Percentiles rank a stretch among this genome's conserved stretches.
Conservation (phyloP, 2,888 invertebrate species). For the Chymomyza caudatula region DNA sequence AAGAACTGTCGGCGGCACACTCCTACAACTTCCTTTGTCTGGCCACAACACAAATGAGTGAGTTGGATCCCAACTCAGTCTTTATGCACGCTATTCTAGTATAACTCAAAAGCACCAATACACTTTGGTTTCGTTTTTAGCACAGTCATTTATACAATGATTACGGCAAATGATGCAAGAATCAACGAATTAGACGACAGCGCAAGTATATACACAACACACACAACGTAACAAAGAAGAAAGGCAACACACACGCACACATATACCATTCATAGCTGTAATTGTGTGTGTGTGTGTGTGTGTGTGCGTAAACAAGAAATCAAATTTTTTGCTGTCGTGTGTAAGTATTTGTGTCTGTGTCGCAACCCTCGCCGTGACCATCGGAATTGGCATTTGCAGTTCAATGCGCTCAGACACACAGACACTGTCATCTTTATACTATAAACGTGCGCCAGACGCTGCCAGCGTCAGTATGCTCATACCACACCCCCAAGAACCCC, state of each 20-base stretch:
- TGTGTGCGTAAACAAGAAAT: constrained; percentile 61
- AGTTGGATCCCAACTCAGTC: neutral
- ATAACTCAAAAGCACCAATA: neutral
- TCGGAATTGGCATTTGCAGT: constrained; percentile 68
- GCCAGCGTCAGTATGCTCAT: constrained; percentile 44
- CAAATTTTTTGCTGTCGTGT: constrained; percentile 22
- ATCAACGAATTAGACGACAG: constrained; percentile 47
- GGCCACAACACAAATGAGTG: neutral
- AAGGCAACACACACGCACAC: constrained; percentile 16
- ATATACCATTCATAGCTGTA: constrained; percentile 3
- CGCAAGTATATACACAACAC: constrained; percentile 10
- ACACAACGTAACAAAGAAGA: constrained; percentile 22
- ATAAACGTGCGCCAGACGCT: constrained; percentile 44
- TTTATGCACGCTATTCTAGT: too few relatives aligned
- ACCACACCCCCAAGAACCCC: constrained; percentile 58
- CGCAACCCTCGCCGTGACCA: constrained; percentile 65
- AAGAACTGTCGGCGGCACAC: neutral
- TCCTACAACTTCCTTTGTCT: constrained; percentile 48
- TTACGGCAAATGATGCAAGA: constrained; percentile 68
- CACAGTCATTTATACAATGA: constrained; percentile 55
- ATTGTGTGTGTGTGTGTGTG: constrained; percentile 42
- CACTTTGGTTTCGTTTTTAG: constrained; percentile 60
- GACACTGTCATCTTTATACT: constrained; percentile 30
- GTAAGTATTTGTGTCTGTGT: constrained; percentile 21
- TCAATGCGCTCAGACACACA: constrained; percentile 60